Evolutionary conservation across 2,888 invertebrate genomes (phyloP).

Genomic region (Lymantria dispar): DNA sequence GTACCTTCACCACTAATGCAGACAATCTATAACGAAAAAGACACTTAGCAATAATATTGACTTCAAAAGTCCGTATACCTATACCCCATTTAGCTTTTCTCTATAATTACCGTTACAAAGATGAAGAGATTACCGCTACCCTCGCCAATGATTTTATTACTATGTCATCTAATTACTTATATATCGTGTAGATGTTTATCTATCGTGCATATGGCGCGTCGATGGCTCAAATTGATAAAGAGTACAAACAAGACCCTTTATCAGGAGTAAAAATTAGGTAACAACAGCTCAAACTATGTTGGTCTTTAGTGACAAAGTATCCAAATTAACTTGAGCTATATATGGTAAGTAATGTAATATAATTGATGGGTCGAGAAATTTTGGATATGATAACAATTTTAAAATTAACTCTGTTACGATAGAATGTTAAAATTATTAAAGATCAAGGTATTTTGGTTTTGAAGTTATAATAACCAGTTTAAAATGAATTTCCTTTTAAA

Average conservation of each 20-base stretch:
- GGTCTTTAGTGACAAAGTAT: not conserved
- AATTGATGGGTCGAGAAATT: not conserved
- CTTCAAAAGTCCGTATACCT: no score
- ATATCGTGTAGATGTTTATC: conserved; percentile 61
- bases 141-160: conserved; percentile 72
- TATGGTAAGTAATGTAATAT: not conserved
- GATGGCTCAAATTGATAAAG: conserved; percentile 52
- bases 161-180: conserved; percentile 71
- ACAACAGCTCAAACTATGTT: conserved; percentile 5
- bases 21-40: no score
- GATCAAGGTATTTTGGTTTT: conserved; percentile 1
- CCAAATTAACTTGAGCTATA: conserved; percentile 1
- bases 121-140: conserved; percentile 46
- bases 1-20: no score
- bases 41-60: no score
- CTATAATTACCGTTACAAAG: conserved; percentile 36
- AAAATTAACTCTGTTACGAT: no score
- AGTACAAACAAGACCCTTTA: conserved; percentile 10
- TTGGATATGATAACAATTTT: not conserved
- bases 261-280: not conserved
- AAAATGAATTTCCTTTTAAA: not conserved
- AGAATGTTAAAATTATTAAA: no score
- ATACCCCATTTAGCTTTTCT: no score
- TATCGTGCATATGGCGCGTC: conserved; percentile 57
- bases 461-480: not conserved